phyloP scores from a whole-genome alignment of 1,140 invertebrate genomes.

The Halyomorpha halys region DNA sequence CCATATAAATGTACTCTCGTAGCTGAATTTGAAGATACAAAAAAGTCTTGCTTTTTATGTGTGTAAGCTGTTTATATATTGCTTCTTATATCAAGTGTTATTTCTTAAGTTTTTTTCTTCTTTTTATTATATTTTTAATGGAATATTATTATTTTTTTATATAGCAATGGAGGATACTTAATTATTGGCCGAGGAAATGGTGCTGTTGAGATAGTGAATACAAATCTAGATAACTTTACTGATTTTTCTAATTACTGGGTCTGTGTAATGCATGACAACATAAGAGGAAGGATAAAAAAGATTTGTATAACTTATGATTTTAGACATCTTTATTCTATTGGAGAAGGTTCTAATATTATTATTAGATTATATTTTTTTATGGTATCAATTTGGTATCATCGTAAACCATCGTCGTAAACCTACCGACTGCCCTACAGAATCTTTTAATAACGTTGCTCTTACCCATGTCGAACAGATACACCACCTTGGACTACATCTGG shows the following conservation, averaged over 20 bases:
- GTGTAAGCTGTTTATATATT: conserved; percentile 4
- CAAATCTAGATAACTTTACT: conserved; percentile 37
- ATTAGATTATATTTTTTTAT: no score
- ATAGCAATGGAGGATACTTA: conserved; percentile 41
- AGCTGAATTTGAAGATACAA: conserved; percentile 41
- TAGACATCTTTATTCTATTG: conserved; percentile 43
- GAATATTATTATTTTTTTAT: no score
- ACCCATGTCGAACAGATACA: no score
- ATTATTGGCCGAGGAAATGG: conserved; percentile 57
- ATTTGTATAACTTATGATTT: conserved; percentile 55
- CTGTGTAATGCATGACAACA: conserved; percentile 66
- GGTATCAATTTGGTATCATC: background rate
- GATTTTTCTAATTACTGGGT: conserved; percentile 56
- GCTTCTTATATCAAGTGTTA: conserved; percentile 35
- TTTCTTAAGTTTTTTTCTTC: conserved; percentile 35
- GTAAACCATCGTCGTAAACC: no score
- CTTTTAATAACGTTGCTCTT: no score
- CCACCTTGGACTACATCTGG: no score
- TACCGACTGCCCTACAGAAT: no score
- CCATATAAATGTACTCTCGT: conserved; percentile 39
- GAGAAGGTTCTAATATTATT: conserved; percentile 10
- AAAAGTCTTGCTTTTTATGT: conserved; percentile 29
- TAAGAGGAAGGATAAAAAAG: conserved; percentile 55
- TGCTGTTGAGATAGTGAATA: conserved; percentile 44
- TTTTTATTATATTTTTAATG: conserved; percentile 26